Evolutionary conservation across 2,888 invertebrate genomes (phyloP), one percentile per base, ranked within the genome.

Genomic region (Colletes collaris): DNA sequence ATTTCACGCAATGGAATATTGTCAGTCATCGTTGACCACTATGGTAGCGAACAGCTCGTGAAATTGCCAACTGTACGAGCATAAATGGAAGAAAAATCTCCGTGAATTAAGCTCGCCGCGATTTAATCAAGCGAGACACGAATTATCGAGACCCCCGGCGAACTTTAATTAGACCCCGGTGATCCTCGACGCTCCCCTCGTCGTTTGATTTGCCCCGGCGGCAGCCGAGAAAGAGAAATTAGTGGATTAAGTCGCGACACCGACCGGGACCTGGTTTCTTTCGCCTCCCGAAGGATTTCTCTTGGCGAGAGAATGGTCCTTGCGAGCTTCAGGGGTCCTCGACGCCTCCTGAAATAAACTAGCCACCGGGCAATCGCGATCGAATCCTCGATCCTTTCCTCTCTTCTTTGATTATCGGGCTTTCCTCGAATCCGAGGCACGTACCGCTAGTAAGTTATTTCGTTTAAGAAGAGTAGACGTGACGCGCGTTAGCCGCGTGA

Each of bases 111-210:
- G 35, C 11, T 35, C 4, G 37, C 13, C n/a, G 27, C 11, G 27
- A 50, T 62, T 68, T 75, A 77, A 77, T 77, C 62, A 75, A 63
- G 19, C 50, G 37, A 4, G 27, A 19, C 19, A 44, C 19, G 50
- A 75, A 76, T 77, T 76, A 77, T 77, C 63, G 46, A 49, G 56
- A 5, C 2, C 62, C 62, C 27, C 58, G 8, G 67, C 37, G 62
- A 40, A 11, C 56, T 68, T 77, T 63, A 75, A 77, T 77, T 77
- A 75, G 62, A 77, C n/a, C 46, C 27, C 10, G 46, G 56, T 50
- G 58, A 75, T 44, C 44, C 13, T 37, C 27, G 27, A 13, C 16
- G 16, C 35, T 5, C 11, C 1, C 16, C 7, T 40, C 16, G 46
- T 40, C 50, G 68, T 77, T 53, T 76, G 58, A 76, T 63, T 77